Conservation (phyloP, 2,113 vertebrate genomes). For the Antechinus flavipes region DNA sequence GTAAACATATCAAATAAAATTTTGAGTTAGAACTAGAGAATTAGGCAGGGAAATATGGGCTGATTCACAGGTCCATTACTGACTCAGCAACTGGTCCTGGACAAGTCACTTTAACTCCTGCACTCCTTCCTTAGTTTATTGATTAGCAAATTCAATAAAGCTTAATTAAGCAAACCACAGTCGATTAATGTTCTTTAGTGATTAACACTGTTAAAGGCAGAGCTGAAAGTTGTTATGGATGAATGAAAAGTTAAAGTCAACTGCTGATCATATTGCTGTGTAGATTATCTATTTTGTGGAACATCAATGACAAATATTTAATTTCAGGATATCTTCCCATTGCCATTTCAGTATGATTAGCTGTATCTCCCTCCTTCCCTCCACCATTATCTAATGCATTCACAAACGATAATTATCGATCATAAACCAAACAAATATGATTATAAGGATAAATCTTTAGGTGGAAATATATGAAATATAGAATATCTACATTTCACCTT, state of each 20-base stretch:
- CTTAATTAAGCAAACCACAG: slow-evolving; percentile 62
- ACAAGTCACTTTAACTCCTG: slow-evolving; percentile 11
- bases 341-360: slow-evolving; percentile 4
- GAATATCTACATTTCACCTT: not conserved
- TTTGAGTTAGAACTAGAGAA: slow-evolving; percentile 55
- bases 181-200: slow-evolving; percentile 56
- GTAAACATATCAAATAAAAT: not conserved
- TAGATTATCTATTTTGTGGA: not conserved
- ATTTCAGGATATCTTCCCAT: not conserved
- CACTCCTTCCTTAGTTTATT: not conserved
- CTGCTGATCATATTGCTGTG: not conserved
- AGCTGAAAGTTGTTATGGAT: slow-evolving; percentile 17
- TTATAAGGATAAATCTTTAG: not conserved
- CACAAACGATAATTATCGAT: not conserved
- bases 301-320: slow-evolving; percentile 14
- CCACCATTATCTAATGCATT: not conserved
- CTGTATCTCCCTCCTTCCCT: not conserved
- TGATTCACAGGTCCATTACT: slow-evolving; percentile 12
- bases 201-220: slow-evolving; percentile 30
- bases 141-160: slow-evolving; percentile 53
- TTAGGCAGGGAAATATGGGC: not conserved
- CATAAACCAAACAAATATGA: not conserved
- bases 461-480: not conserved
- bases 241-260: not conserved
- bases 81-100: not conserved